Base-by-base conservation (phyloP, 2,797 vertebrate genomes). In the Eulemur rubriventer region DNA sequence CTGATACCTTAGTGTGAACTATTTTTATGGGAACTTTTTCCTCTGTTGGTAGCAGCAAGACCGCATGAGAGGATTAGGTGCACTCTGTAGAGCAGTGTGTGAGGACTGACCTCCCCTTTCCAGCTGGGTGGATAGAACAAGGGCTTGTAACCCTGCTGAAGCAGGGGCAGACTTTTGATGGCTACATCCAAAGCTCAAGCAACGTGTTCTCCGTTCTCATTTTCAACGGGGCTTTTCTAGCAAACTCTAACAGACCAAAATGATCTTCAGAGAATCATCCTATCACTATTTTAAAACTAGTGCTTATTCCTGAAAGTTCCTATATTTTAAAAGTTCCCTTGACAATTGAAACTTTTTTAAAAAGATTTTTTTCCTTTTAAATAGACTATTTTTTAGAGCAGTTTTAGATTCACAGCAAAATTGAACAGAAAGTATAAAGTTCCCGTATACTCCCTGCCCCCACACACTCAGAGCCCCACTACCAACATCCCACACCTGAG, bases 361-460 rank as follows among this genome's bases (percentile, higher is more conserved):
- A 83, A 69, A 24, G 41, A 1, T n/a, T 76, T 72, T 82, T 90
- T 28, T 46, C 46, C 38, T 72, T 87, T 38, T 41, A 59, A n/a
- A 30, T 33, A 35, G 46, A 46, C 33, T 63, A 33, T 63, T 63
- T 80, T 92, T 83, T 24, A 82, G 67, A 73, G 52, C 67, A 28
- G 22, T 48, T 95, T 78, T 55, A 87, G 79, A 55, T 78, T 91
- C 73, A 52, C 30, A 81, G 73, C 38, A 75, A 70, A 61, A 73
- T 2, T 30, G 22, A 81, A 17, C 73, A 73, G 26, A 18, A 46
- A 61, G 9, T 20, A 26, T 20, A 76, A 46, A 75, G 41, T 52
- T 78, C 70, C 18, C 33, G 1, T 67, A 5, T 41, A 4, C 38
- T 48, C n/a, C 24, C 14, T 30, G 35, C 55, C 57, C 11, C 55